These are phyloP conservation scores for Galago senegalensis DNA, from an alignment of 2,797 vertebrate genomes.

Conservation along the genomic window DNA sequence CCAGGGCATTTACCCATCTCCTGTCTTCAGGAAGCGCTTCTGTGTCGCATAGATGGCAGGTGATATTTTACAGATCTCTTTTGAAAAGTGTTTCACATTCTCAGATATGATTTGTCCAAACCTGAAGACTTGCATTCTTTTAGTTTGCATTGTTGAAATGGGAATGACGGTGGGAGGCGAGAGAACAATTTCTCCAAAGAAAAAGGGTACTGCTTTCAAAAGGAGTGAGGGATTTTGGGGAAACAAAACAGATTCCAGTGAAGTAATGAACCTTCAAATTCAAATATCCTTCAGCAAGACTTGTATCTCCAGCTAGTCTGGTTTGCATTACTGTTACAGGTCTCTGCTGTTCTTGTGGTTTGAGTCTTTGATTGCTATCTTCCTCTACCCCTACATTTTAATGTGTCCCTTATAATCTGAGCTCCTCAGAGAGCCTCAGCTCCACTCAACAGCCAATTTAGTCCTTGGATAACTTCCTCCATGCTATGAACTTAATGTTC, in stretches of 20 bases:
- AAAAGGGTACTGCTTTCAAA: conserved; percentile 39
- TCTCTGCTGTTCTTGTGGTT: conserved; percentile 12
- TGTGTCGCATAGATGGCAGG: conserved; percentile 15
- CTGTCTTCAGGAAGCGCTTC: conserved; percentile 49
- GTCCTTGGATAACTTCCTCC: conserved; percentile 59
- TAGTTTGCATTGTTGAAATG: conserved; percentile 11
- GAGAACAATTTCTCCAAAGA: background rate
- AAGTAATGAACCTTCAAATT: conserved; percentile 48
- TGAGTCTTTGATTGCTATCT: conserved; percentile 54
- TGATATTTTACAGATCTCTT: conserved; percentile 46
- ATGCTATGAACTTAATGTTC: conserved; percentile 4
- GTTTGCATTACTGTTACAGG: background rate
- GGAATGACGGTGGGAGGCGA: background rate
- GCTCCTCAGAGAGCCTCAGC: conserved; percentile 30
- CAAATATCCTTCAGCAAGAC: conserved; percentile 51
- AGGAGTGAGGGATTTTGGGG: conserved; percentile 2
- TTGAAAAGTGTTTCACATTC: conserved; percentile 47
- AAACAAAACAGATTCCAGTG: conserved; percentile 56
- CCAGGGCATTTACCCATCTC: conserved; percentile 35
- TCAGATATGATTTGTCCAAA: conserved; percentile 30
- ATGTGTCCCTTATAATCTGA: conserved; percentile 37
- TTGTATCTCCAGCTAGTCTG: conserved; percentile 26
- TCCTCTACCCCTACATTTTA: conserved; percentile 21
- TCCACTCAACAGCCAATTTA: conserved; percentile 7
- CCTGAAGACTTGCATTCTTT: conserved; percentile 37